Evolutionary conservation across 2,888 invertebrate species (phyloP).

Genomic region (Drosophila planitibia): DNA sequence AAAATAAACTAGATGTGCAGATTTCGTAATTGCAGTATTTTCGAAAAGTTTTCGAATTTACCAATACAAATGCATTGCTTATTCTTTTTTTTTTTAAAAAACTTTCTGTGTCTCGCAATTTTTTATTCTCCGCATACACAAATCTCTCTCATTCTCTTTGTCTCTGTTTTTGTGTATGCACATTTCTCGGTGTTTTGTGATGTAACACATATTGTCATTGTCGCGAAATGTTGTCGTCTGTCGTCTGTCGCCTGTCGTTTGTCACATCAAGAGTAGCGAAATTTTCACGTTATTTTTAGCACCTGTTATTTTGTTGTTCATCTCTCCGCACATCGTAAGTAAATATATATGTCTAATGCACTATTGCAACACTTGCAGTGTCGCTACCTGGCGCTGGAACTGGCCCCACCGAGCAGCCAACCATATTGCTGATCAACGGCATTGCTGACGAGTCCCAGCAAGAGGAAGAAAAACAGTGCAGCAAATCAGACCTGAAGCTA

Average conservation of each 20-base stretch:
- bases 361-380: constrained; percentile 74
- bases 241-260: constrained; percentile 9
- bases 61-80: constrained; percentile 27
- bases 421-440: constrained; percentile 84
- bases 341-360: constrained; percentile 33
- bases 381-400: constrained; percentile 85
- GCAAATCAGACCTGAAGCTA: constrained; percentile 48
- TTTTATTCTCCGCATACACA: background rate
- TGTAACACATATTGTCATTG: constrained; percentile 62
- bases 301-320: constrained; percentile 56
- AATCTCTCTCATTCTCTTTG: constrained; percentile 12
- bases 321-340: constrained; percentile 24
- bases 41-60: constrained; percentile 39
- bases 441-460: constrained; percentile 57
- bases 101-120: background rate
- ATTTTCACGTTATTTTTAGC: constrained; percentile 69
- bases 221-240: constrained; percentile 43
- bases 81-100: background rate
- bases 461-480: constrained; percentile 32
- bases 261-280: constrained; percentile 30
- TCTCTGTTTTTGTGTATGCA: constrained; percentile 22
- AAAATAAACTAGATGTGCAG: constrained; percentile 8
- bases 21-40: constrained; percentile 69
- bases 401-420: constrained; percentile 81
- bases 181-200: constrained; percentile 34